Percentiles rank a stretch among this genome's conserved stretches.
Conservation (phyloP, 2,888 invertebrate genomes). For the Ophion slaviceki region DNA sequence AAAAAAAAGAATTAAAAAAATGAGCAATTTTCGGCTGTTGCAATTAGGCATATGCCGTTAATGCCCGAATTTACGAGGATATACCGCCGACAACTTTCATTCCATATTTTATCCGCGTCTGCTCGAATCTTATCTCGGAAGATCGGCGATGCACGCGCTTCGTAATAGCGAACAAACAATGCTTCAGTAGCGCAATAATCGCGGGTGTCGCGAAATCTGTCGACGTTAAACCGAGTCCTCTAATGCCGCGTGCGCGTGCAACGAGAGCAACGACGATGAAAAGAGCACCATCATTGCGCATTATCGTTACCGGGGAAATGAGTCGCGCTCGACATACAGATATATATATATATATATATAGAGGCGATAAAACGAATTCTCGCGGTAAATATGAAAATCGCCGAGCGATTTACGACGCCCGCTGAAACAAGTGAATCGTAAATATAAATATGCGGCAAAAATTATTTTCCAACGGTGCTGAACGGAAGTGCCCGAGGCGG, state of each 20-base stretch:
- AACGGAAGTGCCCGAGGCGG: conserved; percentile 37
- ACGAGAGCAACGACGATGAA: neutral
- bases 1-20: too few relatives aligned
- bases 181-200: too few relatives aligned
- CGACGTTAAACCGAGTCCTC: too few relatives aligned
- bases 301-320: neutral
- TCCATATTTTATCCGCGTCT: too few relatives aligned
- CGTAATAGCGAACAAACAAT: conserved; percentile 2
- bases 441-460: conserved; percentile 8
- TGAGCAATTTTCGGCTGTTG: too few relatives aligned
- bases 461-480: conserved; percentile 1
- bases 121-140: too few relatives aligned
- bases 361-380: conserved; percentile 15
- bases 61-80: too few relatives aligned
- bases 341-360: neutral
- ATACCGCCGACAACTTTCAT: too few relatives aligned
- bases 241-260: too few relatives aligned
- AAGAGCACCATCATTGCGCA: neutral
- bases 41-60: too few relatives aligned
- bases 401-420: neutral
- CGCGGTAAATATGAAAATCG: conserved; percentile 10
- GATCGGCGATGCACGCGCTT: too few relatives aligned
- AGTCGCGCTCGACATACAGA: neutral
- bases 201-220: too few relatives aligned
- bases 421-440: conserved; percentile 45